Evolutionary conservation across 2,113 vertebrate species (phyloP).

Genomic region (Brachionichthys hirsutus): DNA sequence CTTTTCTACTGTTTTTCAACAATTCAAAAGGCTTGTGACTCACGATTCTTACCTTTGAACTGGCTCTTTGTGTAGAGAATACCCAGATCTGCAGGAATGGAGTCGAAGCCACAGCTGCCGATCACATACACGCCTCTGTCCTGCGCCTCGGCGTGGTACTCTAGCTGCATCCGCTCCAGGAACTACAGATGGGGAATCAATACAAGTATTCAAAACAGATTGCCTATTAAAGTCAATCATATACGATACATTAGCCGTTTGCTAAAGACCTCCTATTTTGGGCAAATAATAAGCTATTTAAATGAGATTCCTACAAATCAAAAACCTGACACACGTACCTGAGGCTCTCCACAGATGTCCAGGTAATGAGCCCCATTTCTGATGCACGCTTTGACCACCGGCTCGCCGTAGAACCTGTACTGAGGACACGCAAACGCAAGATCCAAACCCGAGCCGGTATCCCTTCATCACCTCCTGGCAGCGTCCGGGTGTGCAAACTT

Average conservation of each 20-base stretch:
- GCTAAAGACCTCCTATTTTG: too few species aligned
- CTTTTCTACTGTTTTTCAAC: too few species aligned
- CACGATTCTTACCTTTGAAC: slow-evolving; percentile 80
- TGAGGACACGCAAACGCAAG: slow-evolving; percentile 41
- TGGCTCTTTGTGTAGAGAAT: slow-evolving; percentile 84
- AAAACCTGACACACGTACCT: slow-evolving; percentile 71
- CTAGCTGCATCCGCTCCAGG: slow-evolving; percentile 86
- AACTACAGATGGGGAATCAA: slow-evolving; percentile 70
- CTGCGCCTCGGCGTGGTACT: slow-evolving; percentile 83
- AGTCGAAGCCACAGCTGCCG: slow-evolving; percentile 93
- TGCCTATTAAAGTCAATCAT: too few species aligned
- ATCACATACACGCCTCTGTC: slow-evolving; percentile 86
- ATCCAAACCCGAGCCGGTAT: too few species aligned
- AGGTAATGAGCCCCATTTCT: slow-evolving; percentile 87
- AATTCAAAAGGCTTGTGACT: background rate
- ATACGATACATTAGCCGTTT: too few species aligned
- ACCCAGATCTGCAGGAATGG: slow-evolving; percentile 89
- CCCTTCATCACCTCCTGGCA: background rate
- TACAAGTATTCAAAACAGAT: background rate
- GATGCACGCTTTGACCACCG: slow-evolving; percentile 86
- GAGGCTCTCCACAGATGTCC: slow-evolving; percentile 89
- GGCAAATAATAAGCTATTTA: background rate
- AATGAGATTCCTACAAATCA: too few species aligned
- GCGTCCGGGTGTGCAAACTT: slow-evolving; percentile 14
- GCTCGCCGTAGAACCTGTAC: slow-evolving; percentile 91